Percentiles rank a stretch among this genome's conserved stretches.
Evolutionary conservation across 2,113 vertebrate species (phyloP).

Genomic region (Sterna hirundo): DNA sequence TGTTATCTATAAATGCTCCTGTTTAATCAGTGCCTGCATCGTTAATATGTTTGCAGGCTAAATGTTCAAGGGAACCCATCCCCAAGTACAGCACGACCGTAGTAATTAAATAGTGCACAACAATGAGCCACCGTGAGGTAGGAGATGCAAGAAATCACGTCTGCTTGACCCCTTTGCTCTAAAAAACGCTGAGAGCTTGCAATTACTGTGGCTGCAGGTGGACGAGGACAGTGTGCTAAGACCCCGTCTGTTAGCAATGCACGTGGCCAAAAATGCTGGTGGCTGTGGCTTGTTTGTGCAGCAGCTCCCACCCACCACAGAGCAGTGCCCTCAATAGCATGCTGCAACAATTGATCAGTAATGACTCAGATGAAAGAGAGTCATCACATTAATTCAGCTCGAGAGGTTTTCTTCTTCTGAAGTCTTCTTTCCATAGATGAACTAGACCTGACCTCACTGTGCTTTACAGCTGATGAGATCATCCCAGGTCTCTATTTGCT

Average conservation of each 20-base stretch:
- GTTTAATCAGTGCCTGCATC: background rate
- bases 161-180: background rate
- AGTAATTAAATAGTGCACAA: background rate
- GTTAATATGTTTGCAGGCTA: background rate
- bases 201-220: background rate
- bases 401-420: background rate
- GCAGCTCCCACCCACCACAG: background rate
- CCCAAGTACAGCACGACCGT: background rate
- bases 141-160: background rate
- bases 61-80: background rate
- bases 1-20: background rate
- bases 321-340: background rate
- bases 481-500: background rate
- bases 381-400: conserved; percentile 1
- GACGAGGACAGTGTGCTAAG: background rate
- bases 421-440: background rate
- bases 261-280: background rate
- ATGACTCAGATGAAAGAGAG: background rate
- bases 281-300: background rate
- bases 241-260: rapidly evolving
- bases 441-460: background rate
- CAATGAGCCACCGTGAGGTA: rapidly evolving
- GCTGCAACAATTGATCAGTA: background rate
- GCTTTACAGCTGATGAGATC: conserved; percentile 51
- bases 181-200: background rate